phyloP scores from a whole-genome alignment of 1,140 invertebrate genomes.

The Scaptomyza hsui region DNA sequence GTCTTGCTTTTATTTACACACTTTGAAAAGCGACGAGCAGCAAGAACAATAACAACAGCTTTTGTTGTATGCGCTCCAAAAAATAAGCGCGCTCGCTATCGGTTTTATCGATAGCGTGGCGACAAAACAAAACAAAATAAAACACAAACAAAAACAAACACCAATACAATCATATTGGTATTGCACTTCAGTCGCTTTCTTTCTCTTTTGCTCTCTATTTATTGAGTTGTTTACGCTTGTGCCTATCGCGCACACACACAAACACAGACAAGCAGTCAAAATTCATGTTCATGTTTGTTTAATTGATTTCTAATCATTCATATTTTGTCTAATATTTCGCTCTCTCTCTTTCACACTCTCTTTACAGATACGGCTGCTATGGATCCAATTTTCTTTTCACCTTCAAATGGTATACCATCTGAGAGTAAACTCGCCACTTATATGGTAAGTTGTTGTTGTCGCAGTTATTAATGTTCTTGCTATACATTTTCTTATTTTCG shows the following conservation, averaged over 20 bases:
- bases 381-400: conserved; percentile 86
- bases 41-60: conserved; percentile 25
- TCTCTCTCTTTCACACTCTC: conserved; percentile 7
- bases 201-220: background rate
- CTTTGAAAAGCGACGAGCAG: conserved; percentile 27
- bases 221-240: background rate
- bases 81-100: conserved; percentile 54
- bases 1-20: conserved; percentile 65
- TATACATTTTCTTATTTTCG: background rate
- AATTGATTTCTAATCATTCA: conserved; percentile 77
- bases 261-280: background rate
- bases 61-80: conserved; percentile 36
- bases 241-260: conserved; percentile 7
- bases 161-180: conserved; percentile 12
- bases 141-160: conserved; percentile 17
- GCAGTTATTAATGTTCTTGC: background rate
- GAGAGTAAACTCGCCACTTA: conserved; percentile 94
- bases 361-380: conserved; percentile 84
- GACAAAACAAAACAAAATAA: conserved; percentile 60
- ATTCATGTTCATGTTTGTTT: conserved; percentile 69
- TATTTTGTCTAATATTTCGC: conserved; percentile 35
- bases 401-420: conserved; percentile 91
- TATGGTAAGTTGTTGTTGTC: conserved; percentile 86
- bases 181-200: background rate
- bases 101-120: conserved; percentile 68